Percentiles rank a stretch among this genome's conserved stretches.
These are phyloP conservation scores for Dasysyrphus tricinctus DNA, from an alignment of 2,888 invertebrate genomes.

Conservation along the genomic window DNA sequence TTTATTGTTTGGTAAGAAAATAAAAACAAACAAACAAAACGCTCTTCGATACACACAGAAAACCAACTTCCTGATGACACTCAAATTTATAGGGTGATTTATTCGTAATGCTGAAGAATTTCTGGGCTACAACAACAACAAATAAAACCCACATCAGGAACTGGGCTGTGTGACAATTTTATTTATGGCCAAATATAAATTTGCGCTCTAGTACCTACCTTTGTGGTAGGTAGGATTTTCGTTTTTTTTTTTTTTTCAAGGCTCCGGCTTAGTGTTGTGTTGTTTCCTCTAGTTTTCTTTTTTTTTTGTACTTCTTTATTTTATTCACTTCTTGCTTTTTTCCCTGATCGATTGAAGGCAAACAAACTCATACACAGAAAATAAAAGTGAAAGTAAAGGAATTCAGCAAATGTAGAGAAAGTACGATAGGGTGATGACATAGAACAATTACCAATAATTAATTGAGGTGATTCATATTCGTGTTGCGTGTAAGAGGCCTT, in stretches of 20 bases:
- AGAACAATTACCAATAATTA: constrained; percentile 67
- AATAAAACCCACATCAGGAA: constrained; percentile 52
- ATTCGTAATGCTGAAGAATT: constrained; percentile 58
- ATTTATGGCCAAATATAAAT: constrained; percentile 71
- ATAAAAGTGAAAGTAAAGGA: not conserved
- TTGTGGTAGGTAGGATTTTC: constrained; percentile 13
- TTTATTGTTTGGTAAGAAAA: constrained; percentile 36
- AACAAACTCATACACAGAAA: constrained; percentile 1
- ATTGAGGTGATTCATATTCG: constrained; percentile 64
- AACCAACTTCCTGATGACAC: constrained; percentile 30
- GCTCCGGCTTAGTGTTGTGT: constrained; percentile 7
- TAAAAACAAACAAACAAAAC: constrained; percentile 18
- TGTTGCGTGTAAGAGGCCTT: constrained; percentile 27
- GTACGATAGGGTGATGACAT: constrained; percentile 59
- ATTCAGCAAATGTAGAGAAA: constrained; percentile 13
- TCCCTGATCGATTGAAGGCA: constrained; percentile 45
- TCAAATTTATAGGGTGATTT: constrained; percentile 70
- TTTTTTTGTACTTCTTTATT: constrained; percentile 24
- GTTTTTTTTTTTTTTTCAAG: not conserved
- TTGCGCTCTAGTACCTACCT: constrained; percentile 63
- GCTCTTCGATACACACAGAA: not conserved
- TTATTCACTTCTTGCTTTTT: constrained; percentile 35
- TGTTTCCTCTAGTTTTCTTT: constrained; percentile 16
- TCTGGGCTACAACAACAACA: constrained; percentile 39
- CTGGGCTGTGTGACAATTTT: constrained; percentile 63